These are phyloP conservation scores for Hippocampus guttulatus DNA, from an alignment of 2,113 vertebrate species.

Conservation along the genomic window DNA sequence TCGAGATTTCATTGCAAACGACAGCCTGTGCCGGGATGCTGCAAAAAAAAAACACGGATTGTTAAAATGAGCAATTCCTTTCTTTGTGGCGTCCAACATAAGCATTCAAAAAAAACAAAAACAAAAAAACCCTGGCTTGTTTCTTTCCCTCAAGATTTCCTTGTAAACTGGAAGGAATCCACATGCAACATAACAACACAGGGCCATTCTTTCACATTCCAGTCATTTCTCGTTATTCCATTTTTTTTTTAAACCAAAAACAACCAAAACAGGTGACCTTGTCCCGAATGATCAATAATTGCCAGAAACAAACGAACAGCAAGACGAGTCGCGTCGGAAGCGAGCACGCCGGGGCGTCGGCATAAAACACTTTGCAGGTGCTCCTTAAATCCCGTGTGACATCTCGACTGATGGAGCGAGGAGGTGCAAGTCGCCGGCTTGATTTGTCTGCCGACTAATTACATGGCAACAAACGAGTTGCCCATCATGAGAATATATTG, in stretches of 20 bases:
- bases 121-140: not conserved
- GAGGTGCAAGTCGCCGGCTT: slow-evolving; percentile 48
- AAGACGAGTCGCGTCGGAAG: not conserved
- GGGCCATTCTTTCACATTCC: not conserved
- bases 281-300: slow-evolving; percentile 15
- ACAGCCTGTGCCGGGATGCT: too few relatives aligned
- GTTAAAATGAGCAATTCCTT: too few relatives aligned
- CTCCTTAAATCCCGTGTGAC: slow-evolving; percentile 14
- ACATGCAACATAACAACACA: too few relatives aligned
- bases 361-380: slow-evolving; percentile 1
- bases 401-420: slow-evolving; percentile 23
- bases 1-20: too few relatives aligned
- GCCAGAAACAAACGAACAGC: slow-evolving; percentile 1
- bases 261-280: not conserved
- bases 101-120: not conserved
- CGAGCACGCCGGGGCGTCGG: slow-evolving; percentile 5
- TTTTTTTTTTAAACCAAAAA: slow-evolving; percentile 2
- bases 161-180: not conserved
- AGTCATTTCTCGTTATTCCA: not conserved
- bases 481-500: slow-evolving; percentile 75
- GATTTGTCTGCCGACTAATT: slow-evolving; percentile 69
- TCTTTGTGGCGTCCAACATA: not conserved
- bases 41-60: too few relatives aligned
- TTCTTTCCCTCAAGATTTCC: not conserved
- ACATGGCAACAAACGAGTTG: slow-evolving; percentile 73